phyloP scores from a whole-genome alignment of 2,888 invertebrate species.

The Rhagophthalmus giganteus region DNA sequence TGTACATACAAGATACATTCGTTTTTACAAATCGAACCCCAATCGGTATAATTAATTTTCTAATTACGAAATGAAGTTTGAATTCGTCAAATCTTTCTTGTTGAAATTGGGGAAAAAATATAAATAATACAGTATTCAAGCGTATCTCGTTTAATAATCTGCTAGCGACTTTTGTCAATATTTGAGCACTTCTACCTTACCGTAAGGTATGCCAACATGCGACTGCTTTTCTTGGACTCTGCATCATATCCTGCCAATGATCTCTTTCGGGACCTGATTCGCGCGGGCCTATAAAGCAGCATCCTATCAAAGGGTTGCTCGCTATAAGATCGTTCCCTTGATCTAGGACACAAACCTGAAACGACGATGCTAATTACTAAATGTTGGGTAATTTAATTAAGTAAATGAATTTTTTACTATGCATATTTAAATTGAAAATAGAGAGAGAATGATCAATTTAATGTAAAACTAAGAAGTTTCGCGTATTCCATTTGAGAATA shows the following conservation, averaged over 20 bases:
- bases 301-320: constrained; percentile 66
- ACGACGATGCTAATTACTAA: background rate
- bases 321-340: constrained; percentile 66
- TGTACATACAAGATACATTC: too few relatives aligned
- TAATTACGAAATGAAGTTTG: too few relatives aligned
- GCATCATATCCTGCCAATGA: constrained; percentile 89
- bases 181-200: constrained; percentile 53
- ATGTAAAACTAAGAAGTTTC: too few relatives aligned
- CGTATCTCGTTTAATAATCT: background rate
- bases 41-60: too few relatives aligned
- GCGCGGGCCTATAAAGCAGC: constrained; percentile 73
- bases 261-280: constrained; percentile 71
- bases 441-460: too few relatives aligned
- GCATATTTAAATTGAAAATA: background rate
- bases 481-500: too few relatives aligned
- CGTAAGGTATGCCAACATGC: constrained; percentile 89
- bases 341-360: constrained; percentile 62
- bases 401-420: background rate
- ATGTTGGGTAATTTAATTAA: background rate
- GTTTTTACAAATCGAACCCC: too few relatives aligned
- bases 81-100: too few relatives aligned
- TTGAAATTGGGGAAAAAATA: too few relatives aligned
- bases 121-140: too few relatives aligned
- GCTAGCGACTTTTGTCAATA: background rate
- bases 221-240: constrained; percentile 82